Evolutionary conservation across 2,797 vertebrate species (phyloP), one percentile per base, ranked within the genome.

Genomic region (Sebastes minor): DNA sequence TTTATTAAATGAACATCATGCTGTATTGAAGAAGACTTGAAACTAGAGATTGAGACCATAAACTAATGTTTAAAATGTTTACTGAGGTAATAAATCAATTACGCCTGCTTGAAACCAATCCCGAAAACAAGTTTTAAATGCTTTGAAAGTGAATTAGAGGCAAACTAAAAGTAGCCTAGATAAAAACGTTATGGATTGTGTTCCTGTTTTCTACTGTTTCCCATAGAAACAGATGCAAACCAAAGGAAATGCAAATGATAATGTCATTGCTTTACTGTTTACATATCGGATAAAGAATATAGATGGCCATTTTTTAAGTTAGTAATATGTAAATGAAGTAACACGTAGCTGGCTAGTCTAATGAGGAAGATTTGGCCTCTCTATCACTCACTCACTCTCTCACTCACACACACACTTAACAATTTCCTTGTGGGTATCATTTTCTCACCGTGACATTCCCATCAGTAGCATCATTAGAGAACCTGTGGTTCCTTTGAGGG

Each of bases 381-480:
- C 25, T 53, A 4, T 5, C 33, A 28, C 18, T 30, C 33, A 10
- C 16, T 28, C 55, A 42, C 22, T 6, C 42, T 49, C 25, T 66
- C 42, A 32, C 7, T 0, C 33, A 33, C 6, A 16, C 53, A 71
- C 67, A 46, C 62, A 55, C 22, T 4, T 10, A 2, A 11, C 1
- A 16, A 66, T 35, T 55, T 49, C 18, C 65, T 8, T 20, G 18
- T 1, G 3, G 42, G 27, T 22, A 38, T 57, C 18, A 59, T 69
- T 33, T 78, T 68, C 49, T 14, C 30, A 69, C 49, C 12, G 20
- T 74, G 65, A 83, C 59, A 32, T 53, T 64, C 49, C 1, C 70
- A 74, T 70, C 65, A 68, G 38, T 30, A 53, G 70, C 75, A 59
- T 57, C 65, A 69, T 74, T 83, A 83, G 22, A 35, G 30, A 57